A percentile compares a stretch with the other conserved stretches of the same genome.
These are phyloP conservation scores for Oreotrochilus melanogaster DNA, from an alignment of 2,113 vertebrate genomes.

Conservation along the genomic window DNA sequence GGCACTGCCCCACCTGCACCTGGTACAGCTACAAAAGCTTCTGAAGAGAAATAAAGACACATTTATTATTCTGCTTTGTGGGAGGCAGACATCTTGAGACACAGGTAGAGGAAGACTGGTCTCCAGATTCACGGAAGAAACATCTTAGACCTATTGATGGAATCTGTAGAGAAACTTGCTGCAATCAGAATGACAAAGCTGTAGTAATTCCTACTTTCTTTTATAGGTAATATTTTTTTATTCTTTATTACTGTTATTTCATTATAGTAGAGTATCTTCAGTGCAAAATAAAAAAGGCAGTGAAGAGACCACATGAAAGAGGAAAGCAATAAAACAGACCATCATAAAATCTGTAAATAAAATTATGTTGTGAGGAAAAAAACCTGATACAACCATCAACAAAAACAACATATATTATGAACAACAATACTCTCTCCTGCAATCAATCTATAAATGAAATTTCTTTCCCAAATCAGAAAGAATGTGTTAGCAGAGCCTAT, in stretches of 20 bases:
- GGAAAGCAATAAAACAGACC: neutral
- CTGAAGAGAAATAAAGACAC: neutral
- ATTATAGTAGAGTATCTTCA: neutral
- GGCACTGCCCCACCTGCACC: accelerated
- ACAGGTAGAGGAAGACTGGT: accelerated
- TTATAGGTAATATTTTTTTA: neutral
- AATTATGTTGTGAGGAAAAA: neutral
- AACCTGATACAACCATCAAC: neutral
- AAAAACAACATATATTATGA: neutral
- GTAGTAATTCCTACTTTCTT: neutral
- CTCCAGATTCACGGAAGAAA: neutral
- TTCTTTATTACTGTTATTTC: neutral
- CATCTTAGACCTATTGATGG: neutral
- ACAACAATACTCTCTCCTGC: neutral
- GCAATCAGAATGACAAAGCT: neutral
- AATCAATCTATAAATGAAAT: constrained; percentile 33
- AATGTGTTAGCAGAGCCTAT: accelerated
- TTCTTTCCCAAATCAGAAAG: neutral
- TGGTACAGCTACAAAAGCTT: accelerated
- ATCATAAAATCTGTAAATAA: constrained; percentile 42
- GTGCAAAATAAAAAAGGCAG: neutral
- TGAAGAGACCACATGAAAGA: neutral
- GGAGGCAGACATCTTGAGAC: neutral
- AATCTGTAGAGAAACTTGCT: neutral
- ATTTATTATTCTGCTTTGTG: neutral